Conservation (phyloP, 2,797 vertebrate species). For the Margarornis squamiger region DNA sequence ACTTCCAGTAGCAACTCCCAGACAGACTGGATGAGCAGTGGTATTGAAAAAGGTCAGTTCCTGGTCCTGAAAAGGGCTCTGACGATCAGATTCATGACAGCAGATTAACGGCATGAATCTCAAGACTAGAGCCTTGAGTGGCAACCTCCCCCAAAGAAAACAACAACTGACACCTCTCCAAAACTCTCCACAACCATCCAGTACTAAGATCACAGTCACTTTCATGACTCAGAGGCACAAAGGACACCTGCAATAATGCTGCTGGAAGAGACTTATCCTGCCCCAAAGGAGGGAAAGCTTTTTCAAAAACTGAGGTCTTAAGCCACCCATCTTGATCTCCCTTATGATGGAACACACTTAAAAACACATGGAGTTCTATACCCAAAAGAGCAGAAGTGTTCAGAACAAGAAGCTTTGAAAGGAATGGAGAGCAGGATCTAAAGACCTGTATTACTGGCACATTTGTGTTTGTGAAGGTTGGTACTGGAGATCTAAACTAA, state of each 20-base stretch:
- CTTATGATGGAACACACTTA: not conserved
- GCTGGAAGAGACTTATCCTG: not conserved
- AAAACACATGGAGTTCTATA: not conserved
- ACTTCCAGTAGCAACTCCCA: not conserved
- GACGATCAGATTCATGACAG: not conserved
- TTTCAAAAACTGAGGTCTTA: not conserved
- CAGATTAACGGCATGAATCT: not conserved
- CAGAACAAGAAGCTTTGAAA: not conserved
- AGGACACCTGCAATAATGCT: not conserved
- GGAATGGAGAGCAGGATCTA: not conserved
- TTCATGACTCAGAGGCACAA: not conserved
- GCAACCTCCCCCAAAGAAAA: not conserved
- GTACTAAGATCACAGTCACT: not conserved
- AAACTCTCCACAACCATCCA: not conserved
- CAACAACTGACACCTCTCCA: not conserved
- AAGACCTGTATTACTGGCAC: not conserved
- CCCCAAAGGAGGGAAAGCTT: not conserved
- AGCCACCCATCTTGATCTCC: not conserved
- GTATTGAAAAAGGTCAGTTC: not conserved
- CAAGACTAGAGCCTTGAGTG: not conserved
- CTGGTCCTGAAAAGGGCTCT: not conserved
- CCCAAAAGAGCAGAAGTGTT: not conserved
- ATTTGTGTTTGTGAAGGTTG: not conserved
- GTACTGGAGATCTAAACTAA: not conserved
- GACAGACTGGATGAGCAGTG: not conserved